Evolutionary conservation across 2,888 invertebrate genomes (phyloP).

Genomic region (Prosopocoilus inquinatus): DNA sequence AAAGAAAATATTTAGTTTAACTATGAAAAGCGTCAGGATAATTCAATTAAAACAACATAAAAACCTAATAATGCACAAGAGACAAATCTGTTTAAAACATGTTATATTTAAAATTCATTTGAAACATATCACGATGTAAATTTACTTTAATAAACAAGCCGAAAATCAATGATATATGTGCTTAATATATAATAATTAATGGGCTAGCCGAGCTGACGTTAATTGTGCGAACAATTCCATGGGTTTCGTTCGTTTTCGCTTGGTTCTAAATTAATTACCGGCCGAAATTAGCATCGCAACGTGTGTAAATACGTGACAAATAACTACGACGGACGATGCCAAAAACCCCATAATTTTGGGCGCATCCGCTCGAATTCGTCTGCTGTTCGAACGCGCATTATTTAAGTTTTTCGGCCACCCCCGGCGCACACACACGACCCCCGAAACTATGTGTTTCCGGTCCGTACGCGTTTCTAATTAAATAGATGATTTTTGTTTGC

Average conservation of each 20-base stretch:
- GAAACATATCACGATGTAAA: background rate
- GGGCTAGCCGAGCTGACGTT: background rate
- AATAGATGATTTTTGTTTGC: constrained; percentile 55
- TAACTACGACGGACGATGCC: background rate
- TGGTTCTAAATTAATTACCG: constrained; percentile 4
- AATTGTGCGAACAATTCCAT: background rate
- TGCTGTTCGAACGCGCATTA: background rate
- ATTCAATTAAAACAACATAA: background rate
- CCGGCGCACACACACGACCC: constrained; percentile 42
- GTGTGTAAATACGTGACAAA: background rate
- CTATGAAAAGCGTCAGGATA: no score
- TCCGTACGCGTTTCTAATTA: constrained; percentile 49
- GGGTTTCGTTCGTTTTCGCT: background rate
- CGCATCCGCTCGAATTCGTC: no score
- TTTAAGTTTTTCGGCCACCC: background rate
- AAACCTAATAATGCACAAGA: background rate
- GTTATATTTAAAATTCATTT: constrained; percentile 3
- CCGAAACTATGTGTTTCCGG: constrained; percentile 46
- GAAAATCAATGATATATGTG: constrained; percentile 4
- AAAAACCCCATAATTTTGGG: no score
- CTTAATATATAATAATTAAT: constrained; percentile 4
- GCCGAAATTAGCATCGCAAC: background rate
- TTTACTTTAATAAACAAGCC: constrained; percentile 1
- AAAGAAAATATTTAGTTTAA: no score
- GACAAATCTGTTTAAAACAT: background rate